phyloP scores from a whole-genome alignment of 2,113 vertebrate species.

The Hydrochoerus hydrochaeris region DNA sequence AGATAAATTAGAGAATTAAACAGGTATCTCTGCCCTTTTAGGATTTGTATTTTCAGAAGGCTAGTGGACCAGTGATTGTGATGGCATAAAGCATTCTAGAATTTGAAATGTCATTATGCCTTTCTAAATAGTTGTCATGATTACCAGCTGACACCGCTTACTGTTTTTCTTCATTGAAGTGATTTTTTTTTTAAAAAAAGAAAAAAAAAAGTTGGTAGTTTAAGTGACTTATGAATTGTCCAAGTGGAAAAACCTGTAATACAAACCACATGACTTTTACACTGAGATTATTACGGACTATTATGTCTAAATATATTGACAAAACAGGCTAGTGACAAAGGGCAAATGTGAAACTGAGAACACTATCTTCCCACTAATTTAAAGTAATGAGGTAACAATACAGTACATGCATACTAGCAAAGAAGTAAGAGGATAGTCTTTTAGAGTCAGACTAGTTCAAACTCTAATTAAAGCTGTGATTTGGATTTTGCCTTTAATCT shows the following conservation, averaged over 20 bases:
- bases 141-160: background rate
- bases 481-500: background rate
- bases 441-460: background rate
- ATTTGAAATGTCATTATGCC: background rate
- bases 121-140: background rate
- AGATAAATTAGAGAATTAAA: slow-evolving; percentile 17
- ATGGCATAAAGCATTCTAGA: slow-evolving; percentile 13
- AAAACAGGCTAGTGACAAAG: background rate
- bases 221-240: background rate
- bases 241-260: background rate
- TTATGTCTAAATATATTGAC: background rate
- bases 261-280: background rate
- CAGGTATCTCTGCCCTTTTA: background rate
- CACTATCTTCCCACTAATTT: slow-evolving; percentile 1
- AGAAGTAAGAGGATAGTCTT: slow-evolving; percentile 12
- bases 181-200: background rate
- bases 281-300: background rate
- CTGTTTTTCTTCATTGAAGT: slow-evolving; percentile 12
- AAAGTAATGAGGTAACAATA: background rate
- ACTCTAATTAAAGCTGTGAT: background rate
- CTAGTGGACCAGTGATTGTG: background rate
- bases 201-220: background rate
- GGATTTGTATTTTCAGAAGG: slow-evolving; percentile 37
- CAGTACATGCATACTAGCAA: background rate
- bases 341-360: slow-evolving; percentile 1